Evolutionary conservation across 2,888 invertebrate genomes (phyloP).

Genomic region (Erebia epiphron): DNA sequence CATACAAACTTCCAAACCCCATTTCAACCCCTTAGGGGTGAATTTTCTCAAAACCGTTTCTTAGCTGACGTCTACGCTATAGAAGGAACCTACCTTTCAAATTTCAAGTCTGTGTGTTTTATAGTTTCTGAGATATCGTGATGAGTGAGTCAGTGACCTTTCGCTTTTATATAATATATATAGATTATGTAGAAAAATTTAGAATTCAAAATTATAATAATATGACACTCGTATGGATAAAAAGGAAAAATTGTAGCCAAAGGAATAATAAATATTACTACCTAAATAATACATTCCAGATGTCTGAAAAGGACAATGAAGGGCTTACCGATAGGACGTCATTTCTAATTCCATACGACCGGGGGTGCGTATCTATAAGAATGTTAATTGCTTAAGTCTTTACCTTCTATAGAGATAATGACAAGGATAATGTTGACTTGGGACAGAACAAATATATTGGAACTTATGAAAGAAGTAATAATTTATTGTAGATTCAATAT

Average conservation of each 20-base stretch:
- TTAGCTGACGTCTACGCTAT: too few relatives aligned
- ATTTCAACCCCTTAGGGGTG: too few relatives aligned
- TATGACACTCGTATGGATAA: too few relatives aligned
- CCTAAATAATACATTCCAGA: conserved; percentile 37
- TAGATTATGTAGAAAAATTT: background rate
- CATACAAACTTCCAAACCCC: too few relatives aligned
- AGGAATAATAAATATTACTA: conserved; percentile 8
- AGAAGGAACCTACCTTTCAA: too few relatives aligned
- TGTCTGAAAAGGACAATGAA: conserved; percentile 36
- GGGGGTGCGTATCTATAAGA: conserved; percentile 53
- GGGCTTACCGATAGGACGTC: conserved; percentile 35
- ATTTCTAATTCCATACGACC: conserved; percentile 31
- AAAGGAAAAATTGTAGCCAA: background rate
- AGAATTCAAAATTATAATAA: background rate
- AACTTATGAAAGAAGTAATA: conserved; percentile 4
- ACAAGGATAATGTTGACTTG: conserved; percentile 25
- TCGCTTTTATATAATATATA: too few relatives aligned
- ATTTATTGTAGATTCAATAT: background rate
- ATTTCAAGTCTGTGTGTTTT: too few relatives aligned
- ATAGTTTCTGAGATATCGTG: too few relatives aligned
- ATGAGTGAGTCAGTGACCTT: too few relatives aligned
- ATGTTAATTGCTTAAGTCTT: conserved; percentile 74
- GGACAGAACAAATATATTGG: conserved; percentile 21
- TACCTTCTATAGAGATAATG: conserved; percentile 46
- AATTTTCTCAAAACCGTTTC: too few relatives aligned